Evolutionary conservation across 1,140 invertebrate species (phyloP).

Genomic region (Cecropterus lyciades): DNA sequence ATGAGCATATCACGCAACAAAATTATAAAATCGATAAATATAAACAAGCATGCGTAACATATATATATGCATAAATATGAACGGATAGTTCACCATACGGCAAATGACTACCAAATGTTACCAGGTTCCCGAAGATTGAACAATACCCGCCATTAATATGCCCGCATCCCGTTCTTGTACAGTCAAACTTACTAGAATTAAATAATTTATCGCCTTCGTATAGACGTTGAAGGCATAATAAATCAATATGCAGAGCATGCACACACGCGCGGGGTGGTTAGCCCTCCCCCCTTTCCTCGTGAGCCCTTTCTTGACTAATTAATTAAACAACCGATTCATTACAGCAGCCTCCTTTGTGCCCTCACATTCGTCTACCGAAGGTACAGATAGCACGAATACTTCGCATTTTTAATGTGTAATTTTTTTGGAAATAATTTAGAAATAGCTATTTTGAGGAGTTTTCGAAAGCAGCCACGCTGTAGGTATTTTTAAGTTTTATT

Average conservation of each 20-base stretch:
- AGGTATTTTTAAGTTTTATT: no score
- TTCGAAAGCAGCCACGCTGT: no score
- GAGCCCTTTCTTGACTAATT: constrained; percentile 84
- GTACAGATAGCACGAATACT: constrained; percentile 58
- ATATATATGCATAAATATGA: no score
- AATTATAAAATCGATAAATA: no score
- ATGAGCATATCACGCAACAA: no score
- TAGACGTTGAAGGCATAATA: constrained; percentile 69
- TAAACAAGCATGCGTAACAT: not conserved
- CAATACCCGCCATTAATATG: constrained; percentile 46
- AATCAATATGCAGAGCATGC: constrained; percentile 82
- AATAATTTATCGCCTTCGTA: constrained; percentile 77
- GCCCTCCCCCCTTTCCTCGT: constrained; percentile 44
- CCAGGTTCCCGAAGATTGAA: constrained; percentile 19
- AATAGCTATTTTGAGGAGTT: no score
- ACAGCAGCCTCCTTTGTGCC: constrained; percentile 80
- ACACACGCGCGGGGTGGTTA: constrained; percentile 58
- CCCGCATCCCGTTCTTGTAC: constrained; percentile 29
- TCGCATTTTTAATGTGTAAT: constrained; percentile 48
- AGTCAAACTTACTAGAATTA: constrained; percentile 62
- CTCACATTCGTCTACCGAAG: constrained; percentile 76
- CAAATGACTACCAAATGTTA: not conserved
- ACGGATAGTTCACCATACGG: constrained; percentile 4
- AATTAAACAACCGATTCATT: constrained; percentile 85
- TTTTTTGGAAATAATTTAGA: constrained; percentile 36